Conservation (phyloP, 1,140 invertebrate genomes). For the Hermatobates lingyangjiaoensis region DNA sequence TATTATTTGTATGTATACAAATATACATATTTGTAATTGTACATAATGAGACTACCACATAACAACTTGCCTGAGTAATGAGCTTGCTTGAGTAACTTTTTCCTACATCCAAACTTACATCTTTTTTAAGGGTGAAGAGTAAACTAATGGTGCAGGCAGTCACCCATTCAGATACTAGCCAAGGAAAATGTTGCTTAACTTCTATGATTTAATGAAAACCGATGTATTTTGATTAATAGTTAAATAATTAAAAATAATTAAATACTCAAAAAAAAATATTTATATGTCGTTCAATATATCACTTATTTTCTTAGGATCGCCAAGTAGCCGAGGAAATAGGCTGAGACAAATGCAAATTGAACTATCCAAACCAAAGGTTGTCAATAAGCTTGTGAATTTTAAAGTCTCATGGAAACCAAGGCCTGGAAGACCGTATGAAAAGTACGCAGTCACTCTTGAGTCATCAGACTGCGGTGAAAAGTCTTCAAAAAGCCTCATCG, state of each 20-base stretch:
- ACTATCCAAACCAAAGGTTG: background rate
- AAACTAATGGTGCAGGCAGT: no score
- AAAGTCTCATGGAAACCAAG: background rate
- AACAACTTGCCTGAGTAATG: no score
- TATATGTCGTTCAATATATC: background rate
- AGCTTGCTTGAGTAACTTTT: no score
- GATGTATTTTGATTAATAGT: background rate
- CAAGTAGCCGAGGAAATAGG: background rate
- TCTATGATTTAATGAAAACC: no score
- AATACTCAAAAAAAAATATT: background rate
- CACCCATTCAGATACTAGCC: background rate
- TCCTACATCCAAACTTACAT: no score
- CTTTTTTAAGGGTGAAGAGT: no score
- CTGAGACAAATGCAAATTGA: background rate
- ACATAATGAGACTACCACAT: no score
- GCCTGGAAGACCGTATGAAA: background rate
- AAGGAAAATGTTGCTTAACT: background rate
- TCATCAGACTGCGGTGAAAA: background rate
- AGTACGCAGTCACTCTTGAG: constrained; percentile 1
- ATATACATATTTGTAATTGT: no score
- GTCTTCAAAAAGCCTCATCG: background rate
- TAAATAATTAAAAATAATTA: background rate
- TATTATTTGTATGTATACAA: no score
- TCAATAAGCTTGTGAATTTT: background rate
- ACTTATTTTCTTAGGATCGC: background rate